Evolutionary conservation across 2,113 vertebrate species (phyloP).

Genomic region (Ptychochromis oligacanthus): DNA sequence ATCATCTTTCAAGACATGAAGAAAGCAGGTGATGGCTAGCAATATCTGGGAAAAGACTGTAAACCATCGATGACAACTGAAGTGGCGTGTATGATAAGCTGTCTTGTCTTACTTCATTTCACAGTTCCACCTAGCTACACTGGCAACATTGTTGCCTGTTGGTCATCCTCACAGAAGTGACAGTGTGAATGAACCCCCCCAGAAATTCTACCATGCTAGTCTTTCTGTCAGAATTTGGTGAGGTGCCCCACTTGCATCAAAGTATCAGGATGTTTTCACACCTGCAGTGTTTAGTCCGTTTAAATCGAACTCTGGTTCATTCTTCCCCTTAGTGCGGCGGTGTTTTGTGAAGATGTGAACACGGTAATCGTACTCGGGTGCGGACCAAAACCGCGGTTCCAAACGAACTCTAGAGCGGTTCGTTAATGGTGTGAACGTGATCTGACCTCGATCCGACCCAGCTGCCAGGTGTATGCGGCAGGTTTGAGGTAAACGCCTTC

Average conservation of each 20-base stretch:
- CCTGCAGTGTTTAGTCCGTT: too few species aligned
- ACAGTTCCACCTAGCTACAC: background rate
- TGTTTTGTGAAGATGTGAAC: too few species aligned
- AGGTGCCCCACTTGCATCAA: background rate
- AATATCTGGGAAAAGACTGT: background rate
- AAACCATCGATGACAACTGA: background rate
- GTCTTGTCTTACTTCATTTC: background rate
- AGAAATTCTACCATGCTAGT: background rate
- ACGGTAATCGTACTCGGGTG: too few species aligned
- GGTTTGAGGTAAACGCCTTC: too few species aligned
- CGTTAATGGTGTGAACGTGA: too few species aligned
- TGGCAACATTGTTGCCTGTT: background rate
- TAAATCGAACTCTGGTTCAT: too few species aligned
- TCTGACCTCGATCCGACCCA: too few species aligned
- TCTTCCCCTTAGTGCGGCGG: too few species aligned
- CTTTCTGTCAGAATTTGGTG: background rate
- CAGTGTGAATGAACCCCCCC: background rate
- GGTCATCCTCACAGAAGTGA: background rate
- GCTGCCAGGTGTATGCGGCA: too few species aligned
- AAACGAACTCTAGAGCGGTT: too few species aligned
- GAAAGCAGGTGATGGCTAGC: background rate
- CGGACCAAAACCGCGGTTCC: too few species aligned
- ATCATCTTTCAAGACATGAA: background rate
- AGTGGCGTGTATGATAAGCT: background rate
- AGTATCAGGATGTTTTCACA: too few species aligned